Conservation (phyloP, 1,140 invertebrate species). For the Heliconius melpomene region DNA sequence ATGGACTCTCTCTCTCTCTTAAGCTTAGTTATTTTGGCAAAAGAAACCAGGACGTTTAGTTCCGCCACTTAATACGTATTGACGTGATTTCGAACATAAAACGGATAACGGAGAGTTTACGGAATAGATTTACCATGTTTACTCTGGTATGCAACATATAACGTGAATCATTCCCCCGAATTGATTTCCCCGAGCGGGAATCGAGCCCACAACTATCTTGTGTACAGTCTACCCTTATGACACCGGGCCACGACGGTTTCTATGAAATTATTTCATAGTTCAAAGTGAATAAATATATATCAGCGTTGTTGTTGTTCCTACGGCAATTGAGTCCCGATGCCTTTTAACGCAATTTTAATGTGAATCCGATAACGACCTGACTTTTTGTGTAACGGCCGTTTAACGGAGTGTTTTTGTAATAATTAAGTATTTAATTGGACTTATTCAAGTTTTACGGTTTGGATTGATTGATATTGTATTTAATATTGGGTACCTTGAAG, state of each 20-base stretch:
- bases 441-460: background rate
- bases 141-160: no score
- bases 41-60: background rate
- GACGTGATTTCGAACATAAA: background rate
- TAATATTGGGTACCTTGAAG: no score
- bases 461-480: background rate
- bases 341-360: constrained; percentile 23
- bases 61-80: background rate
- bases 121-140: background rate
- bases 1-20: no score
- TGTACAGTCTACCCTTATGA: no score
- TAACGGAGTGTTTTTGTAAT: constrained; percentile 6
- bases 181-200: no score
- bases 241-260: no score
- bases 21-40: no score
- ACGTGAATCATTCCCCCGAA: no score
- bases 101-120: background rate
- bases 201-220: no score
- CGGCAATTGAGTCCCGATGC: constrained; percentile 7
- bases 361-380: constrained; percentile 19
- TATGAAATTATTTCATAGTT: no score
- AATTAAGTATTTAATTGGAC: background rate
- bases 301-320: background rate
- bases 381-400: constrained; percentile 20
- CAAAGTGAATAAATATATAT: no score